Conservation (phyloP, 2,113 vertebrate species). For the Empidonax traillii region DNA sequence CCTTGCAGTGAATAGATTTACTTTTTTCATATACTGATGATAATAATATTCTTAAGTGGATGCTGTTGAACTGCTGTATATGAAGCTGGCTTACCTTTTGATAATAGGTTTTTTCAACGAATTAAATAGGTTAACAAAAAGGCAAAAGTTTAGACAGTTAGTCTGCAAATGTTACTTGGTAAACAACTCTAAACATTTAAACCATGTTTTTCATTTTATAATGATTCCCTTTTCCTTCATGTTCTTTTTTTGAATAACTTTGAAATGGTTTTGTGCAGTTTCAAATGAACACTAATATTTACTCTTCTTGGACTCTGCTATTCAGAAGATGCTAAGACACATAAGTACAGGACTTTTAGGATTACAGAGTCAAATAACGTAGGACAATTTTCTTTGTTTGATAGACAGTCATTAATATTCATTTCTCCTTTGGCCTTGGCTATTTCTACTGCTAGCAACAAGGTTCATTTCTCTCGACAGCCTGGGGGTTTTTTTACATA, state of each 20-base stretch:
- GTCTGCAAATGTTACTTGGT: neutral
- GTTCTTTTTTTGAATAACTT: neutral
- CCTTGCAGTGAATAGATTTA: neutral
- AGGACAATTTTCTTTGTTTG: neutral
- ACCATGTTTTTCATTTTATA: neutral
- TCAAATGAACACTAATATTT: neutral
- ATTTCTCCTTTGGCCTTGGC: neutral
- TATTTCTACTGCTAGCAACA: neutral
- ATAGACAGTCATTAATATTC: neutral
- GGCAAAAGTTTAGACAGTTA: neutral
- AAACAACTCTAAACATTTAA: neutral
- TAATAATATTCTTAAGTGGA: neutral
- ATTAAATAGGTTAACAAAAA: neutral
- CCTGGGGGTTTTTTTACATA: neutral
- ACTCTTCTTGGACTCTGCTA: neutral
- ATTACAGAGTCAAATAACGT: neutral
- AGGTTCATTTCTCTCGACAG: neutral
- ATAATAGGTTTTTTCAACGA: neutral
- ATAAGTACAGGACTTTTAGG: neutral
- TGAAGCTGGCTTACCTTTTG: neutral
- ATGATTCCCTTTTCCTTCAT: neutral
- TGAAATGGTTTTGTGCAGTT: neutral
- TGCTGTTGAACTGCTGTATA: neutral
- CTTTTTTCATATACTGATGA: neutral
- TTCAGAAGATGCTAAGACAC: neutral